These are phyloP conservation scores for Rallus limicola DNA, from an alignment of 2,113 vertebrate species.

Conservation along the genomic window DNA sequence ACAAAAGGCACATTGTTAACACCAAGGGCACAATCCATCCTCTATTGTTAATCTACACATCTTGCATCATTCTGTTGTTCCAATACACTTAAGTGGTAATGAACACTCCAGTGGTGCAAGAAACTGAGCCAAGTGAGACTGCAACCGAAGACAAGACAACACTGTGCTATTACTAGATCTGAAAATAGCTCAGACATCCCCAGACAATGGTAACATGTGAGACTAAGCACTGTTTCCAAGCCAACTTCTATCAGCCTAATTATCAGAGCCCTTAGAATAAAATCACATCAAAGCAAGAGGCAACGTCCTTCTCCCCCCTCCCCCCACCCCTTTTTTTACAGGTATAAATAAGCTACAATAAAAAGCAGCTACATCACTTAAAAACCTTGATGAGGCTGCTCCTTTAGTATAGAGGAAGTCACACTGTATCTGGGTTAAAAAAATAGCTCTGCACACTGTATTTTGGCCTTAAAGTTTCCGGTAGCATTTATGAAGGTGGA, in stretches of 20 bases:
- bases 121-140: constrained; percentile 74
- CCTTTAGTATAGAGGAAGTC: constrained; percentile 65
- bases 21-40: constrained; percentile 83
- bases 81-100: constrained; percentile 63
- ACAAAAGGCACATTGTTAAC: constrained; percentile 94
- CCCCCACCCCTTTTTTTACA: not conserved
- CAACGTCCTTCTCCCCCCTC: not conserved
- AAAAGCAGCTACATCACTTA: constrained; percentile 57
- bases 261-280: constrained; percentile 78
- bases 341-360: constrained; percentile 64
- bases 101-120: constrained; percentile 69
- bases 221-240: constrained; percentile 79
- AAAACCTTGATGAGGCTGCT: constrained; percentile 50
- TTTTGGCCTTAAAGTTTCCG: constrained; percentile 77
- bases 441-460: constrained; percentile 62
- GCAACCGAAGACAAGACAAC: constrained; percentile 75
- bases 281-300: constrained; percentile 70
- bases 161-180: constrained; percentile 72
- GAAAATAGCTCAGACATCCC: constrained; percentile 76
- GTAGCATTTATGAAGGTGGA: constrained; percentile 66
- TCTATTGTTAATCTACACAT: constrained; percentile 73
- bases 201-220: constrained; percentile 77
- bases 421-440: constrained; percentile 53
- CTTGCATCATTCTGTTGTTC: constrained; percentile 69
- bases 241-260: constrained; percentile 72